Conservation (phyloP, 2,113 vertebrate species). For the Xiphorhynchus elegans region DNA sequence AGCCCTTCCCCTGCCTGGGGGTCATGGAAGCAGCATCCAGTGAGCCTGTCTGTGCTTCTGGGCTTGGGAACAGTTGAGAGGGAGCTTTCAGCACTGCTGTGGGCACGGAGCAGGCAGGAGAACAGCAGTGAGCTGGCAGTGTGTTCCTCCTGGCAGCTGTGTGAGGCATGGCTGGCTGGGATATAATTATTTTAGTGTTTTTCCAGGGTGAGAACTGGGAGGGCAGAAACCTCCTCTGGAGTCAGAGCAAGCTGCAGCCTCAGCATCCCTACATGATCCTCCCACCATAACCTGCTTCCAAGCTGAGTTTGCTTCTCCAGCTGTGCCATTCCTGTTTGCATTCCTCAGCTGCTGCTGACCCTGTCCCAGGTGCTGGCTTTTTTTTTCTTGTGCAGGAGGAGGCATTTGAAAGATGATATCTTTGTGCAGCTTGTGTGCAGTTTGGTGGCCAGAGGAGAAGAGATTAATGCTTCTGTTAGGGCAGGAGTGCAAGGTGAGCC, state of each 20-base stretch:
- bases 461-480: background rate
- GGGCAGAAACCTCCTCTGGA: background rate
- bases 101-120: background rate
- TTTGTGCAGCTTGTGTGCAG: background rate
- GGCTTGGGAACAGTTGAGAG: background rate
- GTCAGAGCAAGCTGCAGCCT: background rate
- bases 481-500: background rate
- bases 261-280: fast-evolving
- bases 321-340: background rate
- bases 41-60: background rate
- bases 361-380: background rate
- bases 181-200: background rate
- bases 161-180: background rate
- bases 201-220: background rate
- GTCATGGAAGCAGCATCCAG: background rate
- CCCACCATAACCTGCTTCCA: background rate
- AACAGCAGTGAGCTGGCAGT: background rate
- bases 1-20: background rate
- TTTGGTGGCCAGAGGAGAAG: background rate
- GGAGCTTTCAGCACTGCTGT: background rate
- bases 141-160: background rate
- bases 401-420: background rate
- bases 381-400: background rate
- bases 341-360: background rate
- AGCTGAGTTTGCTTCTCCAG: background rate